Conservation (phyloP, 2,888 invertebrate genomes). For the Heliconius cydno region DNA sequence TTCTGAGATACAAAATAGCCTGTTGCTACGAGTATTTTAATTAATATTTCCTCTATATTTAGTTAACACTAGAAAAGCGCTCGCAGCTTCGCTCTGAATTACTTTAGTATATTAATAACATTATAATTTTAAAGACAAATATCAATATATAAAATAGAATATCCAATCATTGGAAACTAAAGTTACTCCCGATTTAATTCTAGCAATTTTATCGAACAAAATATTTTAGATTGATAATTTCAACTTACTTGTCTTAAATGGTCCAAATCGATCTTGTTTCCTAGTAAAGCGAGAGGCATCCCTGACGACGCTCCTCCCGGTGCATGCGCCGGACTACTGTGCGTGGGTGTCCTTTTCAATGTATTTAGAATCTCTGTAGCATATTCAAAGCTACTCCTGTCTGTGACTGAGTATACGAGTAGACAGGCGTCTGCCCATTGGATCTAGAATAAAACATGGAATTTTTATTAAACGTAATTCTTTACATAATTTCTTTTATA, state of each 20-base stretch:
- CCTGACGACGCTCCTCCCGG: slow-evolving; percentile 75
- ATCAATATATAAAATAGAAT: too few species aligned
- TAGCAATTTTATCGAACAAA: too few species aligned
- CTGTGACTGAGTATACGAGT: slow-evolving; percentile 90
- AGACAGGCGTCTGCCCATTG: slow-evolving; percentile 92
- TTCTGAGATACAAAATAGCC: not conserved
- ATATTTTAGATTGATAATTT: not conserved
- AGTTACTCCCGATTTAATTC: too few species aligned
- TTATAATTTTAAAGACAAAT: too few species aligned
- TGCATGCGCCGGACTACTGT: slow-evolving; percentile 84
- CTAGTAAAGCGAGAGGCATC: slow-evolving; percentile 87
- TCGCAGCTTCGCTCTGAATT: too few species aligned
- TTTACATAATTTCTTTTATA: too few species aligned
- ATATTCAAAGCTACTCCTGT: slow-evolving; percentile 87
- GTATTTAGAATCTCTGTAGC: slow-evolving; percentile 85
- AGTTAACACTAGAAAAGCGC: too few species aligned
- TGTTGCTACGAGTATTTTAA: not conserved
- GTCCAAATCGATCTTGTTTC: slow-evolving; percentile 91
- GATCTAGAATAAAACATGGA: slow-evolving; percentile 75
- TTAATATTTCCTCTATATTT: too few species aligned
- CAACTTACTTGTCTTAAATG: slow-evolving; percentile 87
- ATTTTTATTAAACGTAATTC: not conserved
- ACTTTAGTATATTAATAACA: too few species aligned
- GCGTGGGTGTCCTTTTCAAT: slow-evolving; percentile 82
- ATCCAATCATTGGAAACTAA: too few species aligned